phyloP scores from a whole-genome alignment of 2,113 vertebrate genomes.

The Melanostigma gelatinosum region DNA sequence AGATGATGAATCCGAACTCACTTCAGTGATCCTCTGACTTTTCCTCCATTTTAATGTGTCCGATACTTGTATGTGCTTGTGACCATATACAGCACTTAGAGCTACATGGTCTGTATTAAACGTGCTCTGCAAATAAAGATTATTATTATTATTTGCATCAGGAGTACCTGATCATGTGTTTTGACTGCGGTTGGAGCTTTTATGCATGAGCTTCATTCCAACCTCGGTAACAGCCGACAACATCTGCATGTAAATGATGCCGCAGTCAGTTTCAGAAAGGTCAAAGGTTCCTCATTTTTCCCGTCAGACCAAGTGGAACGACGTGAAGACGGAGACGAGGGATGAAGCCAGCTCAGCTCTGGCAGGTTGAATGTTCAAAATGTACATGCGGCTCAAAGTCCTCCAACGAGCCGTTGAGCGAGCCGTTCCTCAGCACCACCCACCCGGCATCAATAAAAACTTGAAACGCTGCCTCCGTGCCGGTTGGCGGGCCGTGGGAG shows the following conservation, averaged over 20 bases:
- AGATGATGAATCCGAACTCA: too few relatives aligned
- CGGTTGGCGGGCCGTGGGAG: constrained; percentile 36
- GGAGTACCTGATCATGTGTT: background rate
- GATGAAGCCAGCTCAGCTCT: background rate
- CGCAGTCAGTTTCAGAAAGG: constrained; percentile 11
- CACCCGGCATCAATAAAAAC: constrained; percentile 5
- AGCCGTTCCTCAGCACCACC: background rate
- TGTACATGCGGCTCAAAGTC: background rate
- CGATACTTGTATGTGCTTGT: too few relatives aligned
- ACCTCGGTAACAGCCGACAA: background rate
- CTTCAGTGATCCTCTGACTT: too few relatives aligned
- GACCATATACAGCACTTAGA: too few relatives aligned
- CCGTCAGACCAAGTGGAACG: background rate
- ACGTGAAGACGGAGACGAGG: background rate
- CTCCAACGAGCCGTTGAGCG: background rate
- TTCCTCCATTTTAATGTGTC: too few relatives aligned
- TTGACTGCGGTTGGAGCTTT: background rate
- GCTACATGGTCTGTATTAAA: background rate
- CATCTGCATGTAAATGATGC: constrained; percentile 2
- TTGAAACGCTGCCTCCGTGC: constrained; percentile 11
- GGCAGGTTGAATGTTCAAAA: constrained; percentile 2
- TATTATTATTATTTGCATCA: too few relatives aligned
- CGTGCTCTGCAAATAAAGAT: background rate
- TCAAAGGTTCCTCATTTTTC: constrained; percentile 12
- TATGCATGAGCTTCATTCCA: background rate